Conservation (phyloP, 2,888 invertebrate genomes). For the Escarpia spicata region DNA sequence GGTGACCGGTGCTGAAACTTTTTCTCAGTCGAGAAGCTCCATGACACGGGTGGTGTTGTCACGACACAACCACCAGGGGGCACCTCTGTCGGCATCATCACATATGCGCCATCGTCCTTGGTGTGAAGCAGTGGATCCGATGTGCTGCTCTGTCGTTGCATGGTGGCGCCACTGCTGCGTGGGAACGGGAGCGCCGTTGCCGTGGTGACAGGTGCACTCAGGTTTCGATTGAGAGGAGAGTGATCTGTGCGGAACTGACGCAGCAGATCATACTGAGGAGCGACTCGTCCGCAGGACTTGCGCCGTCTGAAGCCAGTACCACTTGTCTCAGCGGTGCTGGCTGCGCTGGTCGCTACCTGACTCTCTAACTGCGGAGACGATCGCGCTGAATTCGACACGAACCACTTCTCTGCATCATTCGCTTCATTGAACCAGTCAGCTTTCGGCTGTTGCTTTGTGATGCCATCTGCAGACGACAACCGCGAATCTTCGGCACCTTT, state of each 20-base stretch:
- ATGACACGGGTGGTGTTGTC: background rate
- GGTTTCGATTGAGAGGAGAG: slow-evolving; percentile 45
- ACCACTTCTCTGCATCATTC: background rate
- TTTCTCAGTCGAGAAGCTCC: background rate
- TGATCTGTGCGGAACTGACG: slow-evolving; percentile 27
- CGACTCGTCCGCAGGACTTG: background rate
- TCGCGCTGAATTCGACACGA: background rate
- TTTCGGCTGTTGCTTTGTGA: background rate
- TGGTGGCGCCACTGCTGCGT: slow-evolving; percentile 53
- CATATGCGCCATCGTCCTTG: background rate
- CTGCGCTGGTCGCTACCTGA: background rate
- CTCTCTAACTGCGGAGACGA: background rate
- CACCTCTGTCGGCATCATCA: background rate
- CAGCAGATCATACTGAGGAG: background rate
- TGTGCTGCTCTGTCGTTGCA: slow-evolving; percentile 69
- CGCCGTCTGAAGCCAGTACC: background rate
- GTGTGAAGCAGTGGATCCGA: slow-evolving; percentile 73
- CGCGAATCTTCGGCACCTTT: slow-evolving; percentile 84
- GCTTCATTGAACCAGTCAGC: background rate
- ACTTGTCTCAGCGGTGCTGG: slow-evolving; percentile 18
- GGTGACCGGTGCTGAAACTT: slow-evolving; percentile 13
- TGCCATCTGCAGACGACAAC: slow-evolving; percentile 53
- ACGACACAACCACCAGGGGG: slow-evolving; percentile 24
- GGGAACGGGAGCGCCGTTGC: slow-evolving; percentile 41
- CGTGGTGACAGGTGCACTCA: slow-evolving; percentile 48